phyloP scores from a whole-genome alignment of 2,113 vertebrate species.

The Ranitomeya variabilis region DNA sequence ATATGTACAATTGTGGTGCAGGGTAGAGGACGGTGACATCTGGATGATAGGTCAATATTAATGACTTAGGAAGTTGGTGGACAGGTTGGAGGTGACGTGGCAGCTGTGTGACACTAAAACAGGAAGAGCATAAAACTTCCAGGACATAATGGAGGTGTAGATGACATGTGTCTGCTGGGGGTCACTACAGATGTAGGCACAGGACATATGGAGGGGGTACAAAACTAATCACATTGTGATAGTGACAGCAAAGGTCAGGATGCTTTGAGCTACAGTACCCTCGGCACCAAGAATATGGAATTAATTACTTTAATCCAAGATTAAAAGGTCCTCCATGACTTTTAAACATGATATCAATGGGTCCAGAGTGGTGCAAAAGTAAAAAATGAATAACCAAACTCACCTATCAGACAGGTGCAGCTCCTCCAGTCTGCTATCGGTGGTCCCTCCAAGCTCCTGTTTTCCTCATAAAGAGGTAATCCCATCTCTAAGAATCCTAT shows the following conservation, averaged over 20 bases:
- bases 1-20: too few relatives aligned
- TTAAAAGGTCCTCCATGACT: too few relatives aligned
- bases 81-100: constrained; percentile 25
- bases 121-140: constrained; percentile 8
- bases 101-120: constrained; percentile 21
- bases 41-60: neutral
- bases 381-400: too few relatives aligned
- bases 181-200: neutral
- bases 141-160: neutral
- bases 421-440: too few relatives aligned
- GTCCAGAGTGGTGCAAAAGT: too few relatives aligned
- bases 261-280: neutral
- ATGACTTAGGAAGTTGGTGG: constrained; percentile 7
- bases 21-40: neutral
- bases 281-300: too few relatives aligned
- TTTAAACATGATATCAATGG: too few relatives aligned
- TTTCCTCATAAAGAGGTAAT: too few relatives aligned
- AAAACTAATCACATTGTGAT: neutral
- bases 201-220: neutral
- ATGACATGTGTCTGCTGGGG: neutral
- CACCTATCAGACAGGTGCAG: too few relatives aligned
- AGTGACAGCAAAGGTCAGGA: neutral
- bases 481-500: too few relatives aligned
- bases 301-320: too few relatives aligned
- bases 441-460: too few relatives aligned